A percentile compares a stretch with the other conserved stretches of the same genome.
phyloP scores from a whole-genome alignment of 2,888 invertebrate species.

The Xiphydria camelus region DNA sequence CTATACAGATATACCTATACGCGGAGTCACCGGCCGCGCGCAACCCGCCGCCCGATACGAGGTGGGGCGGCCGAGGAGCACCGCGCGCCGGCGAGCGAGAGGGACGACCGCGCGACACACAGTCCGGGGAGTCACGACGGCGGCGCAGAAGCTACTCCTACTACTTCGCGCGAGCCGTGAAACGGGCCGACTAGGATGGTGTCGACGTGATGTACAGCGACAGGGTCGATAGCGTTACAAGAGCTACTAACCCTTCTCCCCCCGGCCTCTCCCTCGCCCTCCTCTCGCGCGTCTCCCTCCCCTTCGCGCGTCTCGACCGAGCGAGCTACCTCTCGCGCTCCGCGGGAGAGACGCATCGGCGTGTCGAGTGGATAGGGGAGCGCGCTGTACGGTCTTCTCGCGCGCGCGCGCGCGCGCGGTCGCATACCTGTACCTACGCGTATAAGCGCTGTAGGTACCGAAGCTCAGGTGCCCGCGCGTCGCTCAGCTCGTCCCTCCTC shows the following conservation, averaged over 20 bases:
- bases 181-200: slow-evolving; percentile 55
- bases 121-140: too few relatives aligned
- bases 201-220: slow-evolving; percentile 58
- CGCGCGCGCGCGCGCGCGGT: background rate
- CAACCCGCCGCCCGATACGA: too few relatives aligned
- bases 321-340: slow-evolving; percentile 9
- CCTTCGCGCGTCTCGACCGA: slow-evolving; percentile 7
- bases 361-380: too few relatives aligned
- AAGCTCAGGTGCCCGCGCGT: slow-evolving; percentile 9
- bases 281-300: slow-evolving; percentile 1
- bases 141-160: slow-evolving; percentile 52
- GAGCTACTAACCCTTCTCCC: slow-evolving; percentile 54
- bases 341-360: slow-evolving; percentile 34
- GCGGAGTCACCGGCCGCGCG: too few relatives aligned
- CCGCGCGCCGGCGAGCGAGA: too few relatives aligned
- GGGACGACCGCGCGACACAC: too few relatives aligned
- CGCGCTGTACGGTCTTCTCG: slow-evolving; percentile 7
- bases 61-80: too few relatives aligned
- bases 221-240: slow-evolving; percentile 58
- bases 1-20: too few relatives aligned
- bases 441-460: background rate
- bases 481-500: too few relatives aligned
- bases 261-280: slow-evolving; percentile 1
- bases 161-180: slow-evolving; percentile 38
- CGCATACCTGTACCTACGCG: background rate